Conservation (phyloP, 2,113 vertebrate genomes). For the Bufo gargarizans region DNA sequence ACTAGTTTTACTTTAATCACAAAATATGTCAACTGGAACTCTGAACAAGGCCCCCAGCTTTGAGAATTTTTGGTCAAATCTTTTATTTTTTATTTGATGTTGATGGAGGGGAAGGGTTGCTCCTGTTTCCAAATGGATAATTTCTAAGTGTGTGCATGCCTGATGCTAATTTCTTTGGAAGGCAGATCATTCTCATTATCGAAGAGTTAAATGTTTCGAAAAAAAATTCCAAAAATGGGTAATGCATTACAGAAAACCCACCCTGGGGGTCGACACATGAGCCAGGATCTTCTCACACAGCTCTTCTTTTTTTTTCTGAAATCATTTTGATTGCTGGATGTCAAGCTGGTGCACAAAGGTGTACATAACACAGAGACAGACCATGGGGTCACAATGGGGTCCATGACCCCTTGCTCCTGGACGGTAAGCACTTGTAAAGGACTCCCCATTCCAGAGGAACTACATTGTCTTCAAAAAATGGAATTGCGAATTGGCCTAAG, state of each 20-base stretch:
- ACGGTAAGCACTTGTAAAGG: too few species aligned
- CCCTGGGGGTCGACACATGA: not conserved
- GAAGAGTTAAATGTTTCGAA: not conserved
- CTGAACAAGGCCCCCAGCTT: not conserved
- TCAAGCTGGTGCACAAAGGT: not conserved
- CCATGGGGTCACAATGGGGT: not conserved
- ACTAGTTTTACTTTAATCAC: not conserved
- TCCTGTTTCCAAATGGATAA: not conserved
- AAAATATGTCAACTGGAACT: constrained; percentile 21
- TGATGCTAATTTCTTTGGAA: not conserved
- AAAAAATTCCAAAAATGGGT: not conserved
- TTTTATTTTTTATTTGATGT: not conserved
- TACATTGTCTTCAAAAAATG: too few species aligned
- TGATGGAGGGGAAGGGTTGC: not conserved
- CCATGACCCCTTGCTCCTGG: not conserved
- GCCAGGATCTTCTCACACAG: not conserved
- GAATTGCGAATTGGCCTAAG: too few species aligned
- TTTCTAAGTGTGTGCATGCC: not conserved
- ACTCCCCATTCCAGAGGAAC: too few species aligned
- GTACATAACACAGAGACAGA: not conserved
- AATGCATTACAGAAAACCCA: not conserved
- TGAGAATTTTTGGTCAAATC: not conserved
- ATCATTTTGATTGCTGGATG: not conserved
- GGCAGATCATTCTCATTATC: not conserved
- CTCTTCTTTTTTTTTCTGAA: not conserved